Conservation (phyloP, 2,797 vertebrate species). For the Alectoris magna region DNA sequence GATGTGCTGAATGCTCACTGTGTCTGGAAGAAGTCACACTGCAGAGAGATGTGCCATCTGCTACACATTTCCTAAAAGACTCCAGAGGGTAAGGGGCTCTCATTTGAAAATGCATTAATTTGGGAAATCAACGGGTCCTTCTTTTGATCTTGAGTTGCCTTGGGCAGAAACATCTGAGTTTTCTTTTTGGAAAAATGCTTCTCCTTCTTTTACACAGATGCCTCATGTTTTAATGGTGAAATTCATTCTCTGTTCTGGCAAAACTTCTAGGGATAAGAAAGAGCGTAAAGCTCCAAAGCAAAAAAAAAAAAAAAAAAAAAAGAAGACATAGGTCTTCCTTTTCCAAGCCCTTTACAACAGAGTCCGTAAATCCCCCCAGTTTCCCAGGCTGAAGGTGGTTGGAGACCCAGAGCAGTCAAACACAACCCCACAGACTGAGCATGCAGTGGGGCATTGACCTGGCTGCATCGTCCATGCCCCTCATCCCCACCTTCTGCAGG, state of each 20-base stretch:
- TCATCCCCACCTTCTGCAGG: accelerated
- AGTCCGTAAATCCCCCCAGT: neutral
- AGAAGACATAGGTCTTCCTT: conserved; percentile 5
- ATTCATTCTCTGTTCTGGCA: conserved; percentile 36
- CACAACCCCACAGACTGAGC: neutral
- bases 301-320: neutral
- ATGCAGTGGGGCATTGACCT: neutral
- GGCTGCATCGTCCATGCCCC: accelerated
- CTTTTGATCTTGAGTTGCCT: conserved; percentile 66
- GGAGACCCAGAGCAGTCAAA: neutral
- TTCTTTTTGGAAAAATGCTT: conserved; percentile 34
- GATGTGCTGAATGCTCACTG: neutral
- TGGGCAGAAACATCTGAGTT: conserved; percentile 61
- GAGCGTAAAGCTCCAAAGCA: conserved; percentile 31
- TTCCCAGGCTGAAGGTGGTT: neutral
- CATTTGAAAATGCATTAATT: conserved; percentile 53
- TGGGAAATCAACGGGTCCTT: conserved; percentile 42
- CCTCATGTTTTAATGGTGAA: conserved; percentile 18
- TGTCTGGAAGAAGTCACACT: conserved; percentile 34
- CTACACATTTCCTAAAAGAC: conserved; percentile 54
- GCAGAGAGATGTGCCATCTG: conserved; percentile 17
- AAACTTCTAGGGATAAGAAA: conserved; percentile 39
- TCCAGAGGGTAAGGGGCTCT: conserved; percentile 44
- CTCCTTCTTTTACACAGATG: conserved; percentile 46
- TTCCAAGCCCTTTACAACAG: neutral